Percentiles rank a stretch among this genome's conserved stretches.
These are phyloP conservation scores for Paramormyrops hopkinsi DNA, from an alignment of 2,797 vertebrate species.

Conservation along the genomic window DNA sequence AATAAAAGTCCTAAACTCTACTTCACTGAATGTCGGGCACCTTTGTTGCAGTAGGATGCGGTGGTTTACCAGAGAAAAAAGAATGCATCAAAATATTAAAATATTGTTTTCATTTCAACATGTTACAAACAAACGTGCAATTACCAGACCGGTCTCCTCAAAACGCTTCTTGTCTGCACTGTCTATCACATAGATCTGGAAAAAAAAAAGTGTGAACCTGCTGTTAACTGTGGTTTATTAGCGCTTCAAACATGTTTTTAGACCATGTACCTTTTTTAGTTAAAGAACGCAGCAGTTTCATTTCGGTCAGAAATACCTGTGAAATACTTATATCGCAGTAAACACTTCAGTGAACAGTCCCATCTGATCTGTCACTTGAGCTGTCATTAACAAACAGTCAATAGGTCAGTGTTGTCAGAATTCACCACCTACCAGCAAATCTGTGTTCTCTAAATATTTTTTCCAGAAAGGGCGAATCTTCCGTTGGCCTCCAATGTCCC, in stretches of 20 bases:
- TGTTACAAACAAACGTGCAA: slow-evolving; percentile 13
- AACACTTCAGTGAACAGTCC: neutral
- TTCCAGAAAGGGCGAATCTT: slow-evolving; percentile 82
- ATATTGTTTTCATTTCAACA: neutral
- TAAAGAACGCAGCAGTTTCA: neutral
- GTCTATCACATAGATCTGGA: slow-evolving; percentile 84
- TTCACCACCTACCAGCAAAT: slow-evolving; percentile 67
- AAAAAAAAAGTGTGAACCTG: slow-evolving; percentile 22
- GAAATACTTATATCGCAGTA: neutral
- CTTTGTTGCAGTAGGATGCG: neutral
- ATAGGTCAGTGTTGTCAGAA: neutral
- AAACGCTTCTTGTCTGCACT: slow-evolving; percentile 83
- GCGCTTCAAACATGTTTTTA: neutral
- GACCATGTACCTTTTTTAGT: neutral
- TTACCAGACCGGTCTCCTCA: slow-evolving; percentile 82
- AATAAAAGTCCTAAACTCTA: neutral
- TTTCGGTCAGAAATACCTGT: neutral
- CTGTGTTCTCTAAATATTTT: slow-evolving; percentile 83
- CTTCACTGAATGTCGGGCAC: neutral
- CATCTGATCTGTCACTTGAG: too few species aligned
- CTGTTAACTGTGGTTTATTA: neutral
- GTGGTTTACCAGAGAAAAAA: neutral
- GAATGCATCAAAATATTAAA: neutral
- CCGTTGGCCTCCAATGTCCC: slow-evolving; percentile 85
- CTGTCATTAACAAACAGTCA: neutral